Conservation (phyloP, 2,113 vertebrate genomes). For the Leucopsar rothschildi region DNA sequence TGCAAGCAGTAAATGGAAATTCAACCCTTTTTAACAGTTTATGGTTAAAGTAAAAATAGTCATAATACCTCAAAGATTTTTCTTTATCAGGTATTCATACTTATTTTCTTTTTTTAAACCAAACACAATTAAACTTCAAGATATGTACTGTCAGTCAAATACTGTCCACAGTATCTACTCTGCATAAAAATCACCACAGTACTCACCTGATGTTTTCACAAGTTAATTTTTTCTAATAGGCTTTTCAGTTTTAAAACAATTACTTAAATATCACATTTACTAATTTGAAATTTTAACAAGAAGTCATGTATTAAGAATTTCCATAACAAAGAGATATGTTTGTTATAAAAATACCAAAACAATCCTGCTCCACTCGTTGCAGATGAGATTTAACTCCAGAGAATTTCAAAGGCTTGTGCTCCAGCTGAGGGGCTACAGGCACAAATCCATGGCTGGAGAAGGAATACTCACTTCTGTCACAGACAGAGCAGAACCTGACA, state of each 20-base stretch:
- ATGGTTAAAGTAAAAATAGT: constrained; percentile 63
- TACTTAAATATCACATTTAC: background rate
- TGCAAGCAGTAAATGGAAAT: constrained; percentile 62
- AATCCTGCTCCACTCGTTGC: background rate
- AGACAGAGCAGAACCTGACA: background rate
- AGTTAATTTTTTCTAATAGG: background rate
- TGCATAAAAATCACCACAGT: background rate
- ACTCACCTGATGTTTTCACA: background rate
- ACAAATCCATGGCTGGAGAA: background rate
- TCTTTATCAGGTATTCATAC: constrained; percentile 16
- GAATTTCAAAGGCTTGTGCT: background rate
- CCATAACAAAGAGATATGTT: background rate
- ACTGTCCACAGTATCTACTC: background rate
- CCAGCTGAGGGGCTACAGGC: background rate
- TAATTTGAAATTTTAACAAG: background rate
- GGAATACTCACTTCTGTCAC: background rate
- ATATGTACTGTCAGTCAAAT: background rate
- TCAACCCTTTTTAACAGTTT: constrained; percentile 59
- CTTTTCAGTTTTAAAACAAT: background rate
- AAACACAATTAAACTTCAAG: background rate
- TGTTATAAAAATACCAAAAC: background rate
- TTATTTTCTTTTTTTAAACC: background rate
- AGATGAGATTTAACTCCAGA: background rate
- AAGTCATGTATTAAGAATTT: background rate
- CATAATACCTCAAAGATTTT: constrained; percentile 41